These are phyloP conservation scores for Vannuccia rotundouncinata DNA, from an alignment of 2,888 invertebrate species.

Conservation along the genomic window DNA sequence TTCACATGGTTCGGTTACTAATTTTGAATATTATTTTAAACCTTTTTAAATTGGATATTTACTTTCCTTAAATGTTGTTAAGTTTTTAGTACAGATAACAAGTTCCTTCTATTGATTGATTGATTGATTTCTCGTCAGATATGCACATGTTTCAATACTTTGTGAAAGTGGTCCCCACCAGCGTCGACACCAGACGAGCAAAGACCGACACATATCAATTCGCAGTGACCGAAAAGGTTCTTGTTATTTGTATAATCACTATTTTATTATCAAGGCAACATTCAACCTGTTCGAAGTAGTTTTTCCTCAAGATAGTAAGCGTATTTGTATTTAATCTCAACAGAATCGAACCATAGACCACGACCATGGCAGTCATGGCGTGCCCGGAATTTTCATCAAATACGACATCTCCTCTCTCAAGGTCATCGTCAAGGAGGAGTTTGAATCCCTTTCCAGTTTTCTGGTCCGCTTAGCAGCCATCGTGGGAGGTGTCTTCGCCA, in stretches of 20 bases:
- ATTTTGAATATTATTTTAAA: not conserved
- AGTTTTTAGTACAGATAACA: too few relatives aligned
- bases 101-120: too few relatives aligned
- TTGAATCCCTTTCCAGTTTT: conserved; percentile 63
- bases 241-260: not conserved
- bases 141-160: conserved; percentile 83
- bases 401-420: conserved; percentile 86
- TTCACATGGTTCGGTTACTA: too few relatives aligned
- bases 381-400: conserved; percentile 87
- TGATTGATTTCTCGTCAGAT: conserved; percentile 58
- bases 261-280: not conserved
- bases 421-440: conserved; percentile 59
- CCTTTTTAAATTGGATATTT: not conserved
- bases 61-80: conserved; percentile 9
- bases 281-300: not conserved
- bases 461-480: conserved; percentile 79
- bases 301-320: not conserved
- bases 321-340: conserved; percentile 40
- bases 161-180: conserved; percentile 88
- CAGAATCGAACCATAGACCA: conserved; percentile 70
- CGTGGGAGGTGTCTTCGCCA: conserved; percentile 83
- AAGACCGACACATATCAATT: conserved; percentile 71
- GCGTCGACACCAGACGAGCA: conserved; percentile 61
- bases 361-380: conserved; percentile 75
- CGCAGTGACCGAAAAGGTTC: conserved; percentile 72